Evolutionary conservation across 2,888 invertebrate species (phyloP), one percentile per base, ranked within the genome.

Genomic region (Hipparchia sbordonii): DNA sequence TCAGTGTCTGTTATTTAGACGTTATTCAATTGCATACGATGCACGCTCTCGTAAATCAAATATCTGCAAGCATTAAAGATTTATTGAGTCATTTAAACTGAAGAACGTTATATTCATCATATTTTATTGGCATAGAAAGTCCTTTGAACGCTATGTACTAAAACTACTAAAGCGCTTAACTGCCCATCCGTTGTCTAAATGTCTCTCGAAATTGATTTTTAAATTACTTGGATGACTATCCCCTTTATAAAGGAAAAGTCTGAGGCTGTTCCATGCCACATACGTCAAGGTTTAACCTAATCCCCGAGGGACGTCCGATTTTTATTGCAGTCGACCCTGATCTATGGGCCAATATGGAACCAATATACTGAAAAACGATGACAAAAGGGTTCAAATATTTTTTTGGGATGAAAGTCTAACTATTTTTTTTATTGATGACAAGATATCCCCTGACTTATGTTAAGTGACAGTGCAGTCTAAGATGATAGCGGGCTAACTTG

Each of bases 271-370:
- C 84, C 82, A 79, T 87, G 92, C 91, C 93, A 88, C 93, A 92
- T 93, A 88, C 84, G 89, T 92, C 92, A 92, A 90, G 88, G 89
- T 91, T 91, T 90, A 87, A 84, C 85, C 87, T 91, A 91, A 93
- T 92, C 91, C 91, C 85, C 83, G 81, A 78, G 90, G 92, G 90
- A 88, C 87, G 83, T 87, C 85, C 89, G 85, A 89, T 90, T 92
- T 91, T 93, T 93, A 93, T 93, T 93, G 89, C 90, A 79, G 86
- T 87, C 85, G 84, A 84, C 86, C 88, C 88, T 92, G 92, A 92
- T 90, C 82, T 89, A 91, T 85, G 85, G 85, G 77, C 81, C 87
- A 90, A 90, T 92, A 92, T 89, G 85, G 86, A 82, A 82, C 85
- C 87, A 86, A 88, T 89, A 89, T 85, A 89, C 85, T 81, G 83